Conservation (phyloP, 2,113 vertebrate species). For the Melospiza melodia region DNA sequence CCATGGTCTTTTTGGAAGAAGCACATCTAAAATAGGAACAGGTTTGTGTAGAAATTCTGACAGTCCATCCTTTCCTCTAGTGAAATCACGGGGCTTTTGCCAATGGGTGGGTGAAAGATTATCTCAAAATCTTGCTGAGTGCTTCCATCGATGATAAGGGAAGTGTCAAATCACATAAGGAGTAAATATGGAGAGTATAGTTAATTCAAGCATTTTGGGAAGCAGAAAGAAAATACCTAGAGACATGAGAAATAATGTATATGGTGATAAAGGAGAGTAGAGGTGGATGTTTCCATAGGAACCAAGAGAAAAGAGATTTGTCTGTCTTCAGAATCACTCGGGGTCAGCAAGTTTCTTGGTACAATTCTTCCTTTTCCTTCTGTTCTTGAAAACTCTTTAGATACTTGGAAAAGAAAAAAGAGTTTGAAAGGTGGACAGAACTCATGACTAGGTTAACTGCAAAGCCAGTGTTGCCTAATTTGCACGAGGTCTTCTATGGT, state of each 20-base stretch:
- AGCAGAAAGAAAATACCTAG: conserved; percentile 19
- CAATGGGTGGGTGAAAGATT: not conserved
- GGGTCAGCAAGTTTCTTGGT: not conserved
- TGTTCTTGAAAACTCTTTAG: not conserved
- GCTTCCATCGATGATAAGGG: not conserved
- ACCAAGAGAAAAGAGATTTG: conserved; percentile 31
- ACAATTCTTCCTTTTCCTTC: not conserved
- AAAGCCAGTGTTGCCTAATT: not conserved
- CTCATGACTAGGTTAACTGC: not conserved
- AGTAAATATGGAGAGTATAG: conserved; percentile 14
- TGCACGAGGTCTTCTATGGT: not conserved
- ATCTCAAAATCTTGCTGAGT: not conserved
- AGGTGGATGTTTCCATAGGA: conserved; percentile 54
- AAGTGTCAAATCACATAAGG: not conserved
- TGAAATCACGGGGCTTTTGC: not conserved
- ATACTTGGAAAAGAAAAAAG: not conserved
- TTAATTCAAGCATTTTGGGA: not conserved
- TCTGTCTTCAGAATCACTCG: conserved; percentile 19
- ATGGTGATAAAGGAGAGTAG: not conserved
- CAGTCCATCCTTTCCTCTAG: not conserved
- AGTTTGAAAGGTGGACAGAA: not conserved
- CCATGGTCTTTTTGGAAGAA: not conserved
- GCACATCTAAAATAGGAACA: not conserved
- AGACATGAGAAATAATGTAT: conserved; percentile 36
- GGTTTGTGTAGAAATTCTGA: not conserved